Conservation (phyloP, 2,113 vertebrate genomes). For the Anarrhichthys ocellatus region DNA sequence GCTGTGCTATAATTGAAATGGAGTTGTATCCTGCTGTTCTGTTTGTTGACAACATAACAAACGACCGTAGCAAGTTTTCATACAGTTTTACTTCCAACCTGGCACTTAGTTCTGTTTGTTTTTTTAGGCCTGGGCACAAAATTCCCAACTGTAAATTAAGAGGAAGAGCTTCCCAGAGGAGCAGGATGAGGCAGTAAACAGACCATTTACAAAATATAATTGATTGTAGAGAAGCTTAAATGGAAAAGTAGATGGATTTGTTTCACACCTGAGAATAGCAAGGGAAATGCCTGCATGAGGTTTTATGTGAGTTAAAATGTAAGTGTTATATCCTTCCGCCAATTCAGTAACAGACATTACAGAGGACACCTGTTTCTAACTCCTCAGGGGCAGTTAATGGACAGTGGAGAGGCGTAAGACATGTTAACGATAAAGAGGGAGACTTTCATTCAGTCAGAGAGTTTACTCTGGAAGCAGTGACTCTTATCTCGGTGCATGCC, state of each 20-base stretch:
- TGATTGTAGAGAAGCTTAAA: slow-evolving; percentile 30
- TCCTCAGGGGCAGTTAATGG: slow-evolving; percentile 20
- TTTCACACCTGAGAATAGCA: slow-evolving; percentile 14
- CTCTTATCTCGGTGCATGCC: slow-evolving; percentile 3
- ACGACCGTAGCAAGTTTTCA: neutral
- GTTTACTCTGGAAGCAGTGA: slow-evolving; percentile 17
- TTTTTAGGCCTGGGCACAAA: neutral
- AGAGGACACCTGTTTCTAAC: slow-evolving; percentile 45
- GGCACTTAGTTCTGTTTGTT: slow-evolving; percentile 9
- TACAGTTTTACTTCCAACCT: slow-evolving; percentile 11
- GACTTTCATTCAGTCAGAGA: slow-evolving; percentile 7
- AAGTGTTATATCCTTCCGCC: neutral
- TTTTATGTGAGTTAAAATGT: slow-evolving; percentile 1
- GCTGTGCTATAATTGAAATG: neutral
- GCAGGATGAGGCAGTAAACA: slow-evolving; percentile 18
- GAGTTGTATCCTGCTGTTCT: neutral
- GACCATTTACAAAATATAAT: slow-evolving; percentile 15
- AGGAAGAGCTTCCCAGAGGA: slow-evolving; percentile 5
- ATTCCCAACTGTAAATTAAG: slow-evolving; percentile 7
- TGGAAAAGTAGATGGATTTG: slow-evolving; percentile 18
- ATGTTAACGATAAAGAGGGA: neutral
- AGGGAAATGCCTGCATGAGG: neutral
- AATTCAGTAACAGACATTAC: slow-evolving; percentile 2
- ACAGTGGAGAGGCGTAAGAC: neutral
- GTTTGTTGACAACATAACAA: neutral